A percentile compares a stretch with the other conserved stretches of the same genome.
Conservation (phyloP, 2,113 vertebrate species). For the Apistogramma diplotaenia region DNA sequence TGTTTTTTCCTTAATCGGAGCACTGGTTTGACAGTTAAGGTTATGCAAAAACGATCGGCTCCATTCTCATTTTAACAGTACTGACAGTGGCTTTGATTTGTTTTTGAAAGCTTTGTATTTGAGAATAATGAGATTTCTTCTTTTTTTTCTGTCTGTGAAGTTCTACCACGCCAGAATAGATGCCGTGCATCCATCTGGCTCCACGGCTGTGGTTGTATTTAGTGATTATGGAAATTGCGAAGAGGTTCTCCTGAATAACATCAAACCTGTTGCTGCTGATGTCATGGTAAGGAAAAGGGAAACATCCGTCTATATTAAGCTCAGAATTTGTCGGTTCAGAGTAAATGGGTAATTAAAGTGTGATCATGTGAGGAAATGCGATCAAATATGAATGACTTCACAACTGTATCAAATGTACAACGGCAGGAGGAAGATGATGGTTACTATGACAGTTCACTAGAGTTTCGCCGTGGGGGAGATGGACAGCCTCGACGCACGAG, state of each 20-base stretch:
- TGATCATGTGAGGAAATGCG: neutral
- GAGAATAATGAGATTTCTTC: neutral
- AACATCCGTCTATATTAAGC: neutral
- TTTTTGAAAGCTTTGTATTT: slow-evolving; percentile 10
- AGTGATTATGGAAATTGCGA: slow-evolving; percentile 98
- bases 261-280: slow-evolving; percentile 87
- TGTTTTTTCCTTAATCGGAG: neutral
- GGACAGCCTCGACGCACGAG: slow-evolving; percentile 89
- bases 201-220: slow-evolving; percentile 96
- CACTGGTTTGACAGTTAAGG: neutral
- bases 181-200: slow-evolving; percentile 94
- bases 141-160: slow-evolving; percentile 66
- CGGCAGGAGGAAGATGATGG: slow-evolving; percentile 88
- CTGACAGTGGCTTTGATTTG: neutral
- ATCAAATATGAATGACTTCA: slow-evolving; percentile 32
- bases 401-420: slow-evolving; percentile 64
- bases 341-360: neutral
- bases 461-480: slow-evolving; percentile 93
- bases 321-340: neutral
- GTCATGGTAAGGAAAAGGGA: slow-evolving; percentile 81
- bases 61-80: neutral
- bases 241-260: slow-evolving; percentile 95
- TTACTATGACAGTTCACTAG: slow-evolving; percentile 90
- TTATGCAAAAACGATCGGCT: neutral
- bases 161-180: slow-evolving; percentile 95